Base-by-base conservation (phyloP, 2,888 invertebrate species). In the Caenorhabditis sp. region DNA sequence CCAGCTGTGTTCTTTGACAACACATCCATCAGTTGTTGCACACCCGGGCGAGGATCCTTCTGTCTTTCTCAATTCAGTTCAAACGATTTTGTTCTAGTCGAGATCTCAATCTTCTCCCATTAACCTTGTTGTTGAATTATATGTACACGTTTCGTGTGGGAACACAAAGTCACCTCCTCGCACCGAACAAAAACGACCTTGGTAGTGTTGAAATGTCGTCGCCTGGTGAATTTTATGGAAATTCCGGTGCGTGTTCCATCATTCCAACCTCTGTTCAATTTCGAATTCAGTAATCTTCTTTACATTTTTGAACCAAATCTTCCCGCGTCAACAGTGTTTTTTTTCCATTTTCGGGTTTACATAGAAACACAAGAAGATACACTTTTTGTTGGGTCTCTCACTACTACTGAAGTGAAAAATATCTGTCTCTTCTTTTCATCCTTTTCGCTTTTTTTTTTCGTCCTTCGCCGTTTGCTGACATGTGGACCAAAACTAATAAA, bases 401-500 rank as follows among this genome's bases (percentile, higher is more conserved):
- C 44, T 28, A 63, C 24, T 38, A 61, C 22, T 61, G 41, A 63
- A 28, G 28, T 26, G 28, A 61, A 61, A 38, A 61, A 38, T 6
- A 26, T 47, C 24, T 14, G 47, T 19, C 16, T 44, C 26, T 63
- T 59, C 19, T 38, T n/a, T 26, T 31, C 35, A 38, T 68, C 44
- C 58, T 54, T 41, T 31, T 49, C 22, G 12, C n/a, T n/a, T 51
- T 54, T 68, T 56, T 70, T 54, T 41, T 31, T 49, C 22, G 12
- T 0, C 19, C 16, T 47, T 28, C 41, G 47, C 66, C 44, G n/a
- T 77, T 63, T 61, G 26, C 26, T 63, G 69, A 38, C 51, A 54
- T 70, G 61, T 47, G 47, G 44, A 41, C 76, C 68, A 68, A 68
- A 76, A 61, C 76, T 68, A 76, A 76, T 76, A 68, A 68, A 61